phyloP scores from a whole-genome alignment of 2,113 vertebrate species.

The Cynopterus brachyotis region DNA sequence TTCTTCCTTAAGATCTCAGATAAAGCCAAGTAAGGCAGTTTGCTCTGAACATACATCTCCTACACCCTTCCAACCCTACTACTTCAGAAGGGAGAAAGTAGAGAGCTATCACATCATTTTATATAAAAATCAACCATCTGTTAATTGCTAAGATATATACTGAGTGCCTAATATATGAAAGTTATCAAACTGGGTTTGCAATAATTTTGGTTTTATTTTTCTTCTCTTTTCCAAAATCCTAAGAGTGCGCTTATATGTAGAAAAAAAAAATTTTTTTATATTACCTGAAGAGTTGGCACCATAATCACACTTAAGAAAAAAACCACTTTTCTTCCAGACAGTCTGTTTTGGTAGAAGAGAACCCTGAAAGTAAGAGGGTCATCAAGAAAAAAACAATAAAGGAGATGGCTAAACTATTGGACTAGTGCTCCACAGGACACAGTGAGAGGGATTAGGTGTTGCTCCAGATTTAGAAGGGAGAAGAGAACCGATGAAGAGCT shows the following conservation, averaged over 20 bases:
- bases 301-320: background rate
- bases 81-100: background rate
- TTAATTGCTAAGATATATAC: constrained; percentile 22
- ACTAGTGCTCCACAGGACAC: background rate
- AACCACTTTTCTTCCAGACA: background rate
- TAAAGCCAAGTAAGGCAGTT: background rate
- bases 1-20: background rate
- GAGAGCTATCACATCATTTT: background rate
- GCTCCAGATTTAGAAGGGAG: background rate
- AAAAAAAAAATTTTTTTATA: background rate
- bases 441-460: background rate
- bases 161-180: background rate
- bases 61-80: background rate
- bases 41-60: background rate
- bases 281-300: background rate
- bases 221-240: constrained; percentile 14
- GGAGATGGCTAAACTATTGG: background rate
- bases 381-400: background rate
- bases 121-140: background rate
- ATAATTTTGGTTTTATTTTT: background rate
- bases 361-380: background rate
- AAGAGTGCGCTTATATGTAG: background rate
- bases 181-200: background rate
- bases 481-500: background rate
- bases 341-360: background rate